Conservation (phyloP, 2,888 invertebrate species). For the Alentia gelatinosa region DNA sequence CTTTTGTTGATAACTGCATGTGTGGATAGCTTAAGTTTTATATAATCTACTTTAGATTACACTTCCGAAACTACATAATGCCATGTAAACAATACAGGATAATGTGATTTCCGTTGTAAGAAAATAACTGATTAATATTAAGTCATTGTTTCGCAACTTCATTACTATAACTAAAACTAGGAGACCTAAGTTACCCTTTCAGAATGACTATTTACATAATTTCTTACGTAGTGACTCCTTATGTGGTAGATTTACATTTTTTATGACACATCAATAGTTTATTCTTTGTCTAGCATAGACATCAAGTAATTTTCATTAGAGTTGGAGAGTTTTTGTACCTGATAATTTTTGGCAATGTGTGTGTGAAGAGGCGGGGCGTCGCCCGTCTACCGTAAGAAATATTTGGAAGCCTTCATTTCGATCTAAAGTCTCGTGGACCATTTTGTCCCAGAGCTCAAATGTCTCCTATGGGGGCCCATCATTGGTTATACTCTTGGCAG, state of each 20-base stretch:
- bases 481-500: background rate
- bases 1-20: conserved; percentile 46
- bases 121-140: background rate
- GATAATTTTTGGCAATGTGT: conserved; percentile 51
- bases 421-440: conserved; percentile 16
- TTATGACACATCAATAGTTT: background rate
- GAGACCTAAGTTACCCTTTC: background rate
- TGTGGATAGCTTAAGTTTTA: conserved; percentile 39
- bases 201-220: conserved; percentile 52
- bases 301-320: conserved; percentile 33
- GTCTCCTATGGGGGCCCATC: background rate
- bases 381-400: conserved; percentile 33
- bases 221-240: conserved; percentile 5
- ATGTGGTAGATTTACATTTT: conserved; percentile 37
- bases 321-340: conserved; percentile 27
- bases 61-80: background rate
- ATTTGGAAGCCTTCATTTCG: conserved; percentile 6
- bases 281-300: background rate
- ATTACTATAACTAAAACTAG: background rate
- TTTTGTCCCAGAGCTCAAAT: background rate
- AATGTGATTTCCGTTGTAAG: background rate
- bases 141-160: background rate
- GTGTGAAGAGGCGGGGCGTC: conserved; percentile 53
- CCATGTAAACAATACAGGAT: background rate
- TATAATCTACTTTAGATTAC: conserved; percentile 13